These are phyloP conservation scores for Melanostoma mellinum DNA, from an alignment of 2,888 invertebrate genomes.

Conservation along the genomic window DNA sequence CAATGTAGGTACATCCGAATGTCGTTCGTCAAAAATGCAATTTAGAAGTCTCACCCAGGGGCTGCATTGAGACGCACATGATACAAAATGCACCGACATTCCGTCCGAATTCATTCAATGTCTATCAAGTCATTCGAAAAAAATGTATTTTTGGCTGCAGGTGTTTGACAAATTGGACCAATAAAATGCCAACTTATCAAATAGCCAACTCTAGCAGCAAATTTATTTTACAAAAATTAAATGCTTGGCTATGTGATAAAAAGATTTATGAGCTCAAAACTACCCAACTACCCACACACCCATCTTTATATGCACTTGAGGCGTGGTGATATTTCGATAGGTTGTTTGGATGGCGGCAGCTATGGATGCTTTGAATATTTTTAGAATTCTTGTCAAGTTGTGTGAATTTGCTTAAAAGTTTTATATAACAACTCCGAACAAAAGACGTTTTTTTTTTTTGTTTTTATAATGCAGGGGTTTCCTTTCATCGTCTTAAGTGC, in stretches of 20 bases:
- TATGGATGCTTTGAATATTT: slow-evolving; percentile 22
- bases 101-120: slow-evolving; percentile 43
- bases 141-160: slow-evolving; percentile 47
- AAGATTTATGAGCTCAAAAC: slow-evolving; percentile 33
- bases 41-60: slow-evolving; percentile 35
- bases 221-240: slow-evolving; percentile 43
- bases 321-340: slow-evolving; percentile 21
- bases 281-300: background rate
- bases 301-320: background rate
- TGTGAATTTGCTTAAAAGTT: background rate
- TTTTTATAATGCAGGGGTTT: background rate
- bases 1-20: slow-evolving; percentile 28
- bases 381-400: slow-evolving; percentile 10
- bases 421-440: background rate
- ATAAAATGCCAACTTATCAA: slow-evolving; percentile 53
- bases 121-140: slow-evolving; percentile 48
- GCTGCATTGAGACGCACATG: slow-evolving; percentile 24
- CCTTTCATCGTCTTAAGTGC: slow-evolving; percentile 12
- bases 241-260: slow-evolving; percentile 34
- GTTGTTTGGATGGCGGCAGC: background rate
- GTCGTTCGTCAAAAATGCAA: slow-evolving; percentile 42
- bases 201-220: slow-evolving; percentile 37
- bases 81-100: slow-evolving; percentile 24
- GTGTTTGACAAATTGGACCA: slow-evolving; percentile 61
- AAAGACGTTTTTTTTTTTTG: background rate